Conservation (phyloP, 2,113 vertebrate genomes). For the Ptyas mucosa region DNA sequence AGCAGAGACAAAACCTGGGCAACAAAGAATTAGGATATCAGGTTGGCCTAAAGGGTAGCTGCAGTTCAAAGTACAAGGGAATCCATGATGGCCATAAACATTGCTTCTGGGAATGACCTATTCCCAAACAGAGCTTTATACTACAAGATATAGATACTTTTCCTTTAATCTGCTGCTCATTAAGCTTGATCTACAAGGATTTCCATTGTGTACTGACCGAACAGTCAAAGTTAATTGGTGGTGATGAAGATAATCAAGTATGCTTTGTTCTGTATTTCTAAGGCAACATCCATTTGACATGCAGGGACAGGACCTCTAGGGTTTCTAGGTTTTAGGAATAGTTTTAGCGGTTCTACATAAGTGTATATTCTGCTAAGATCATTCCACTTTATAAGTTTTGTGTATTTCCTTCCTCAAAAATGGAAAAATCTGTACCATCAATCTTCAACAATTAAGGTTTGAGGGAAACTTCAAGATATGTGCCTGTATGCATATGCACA, state of each 20-base stretch:
- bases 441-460: neutral
- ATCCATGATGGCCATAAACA: neutral
- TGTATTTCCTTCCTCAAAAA: neutral
- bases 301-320: neutral
- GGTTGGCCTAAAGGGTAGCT: neutral
- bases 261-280: neutral
- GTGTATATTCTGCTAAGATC: neutral
- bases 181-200: neutral
- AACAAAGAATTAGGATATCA: neutral
- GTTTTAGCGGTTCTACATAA: neutral
- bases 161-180: neutral
- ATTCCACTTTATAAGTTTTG: neutral
- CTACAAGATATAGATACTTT: neutral
- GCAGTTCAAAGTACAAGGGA: neutral
- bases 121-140: neutral
- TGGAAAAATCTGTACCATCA: neutral
- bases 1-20: neutral
- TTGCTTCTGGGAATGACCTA: neutral
- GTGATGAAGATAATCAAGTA: neutral
- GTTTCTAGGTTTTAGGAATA: neutral
- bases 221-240: neutral
- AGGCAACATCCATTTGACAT: neutral
- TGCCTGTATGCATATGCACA: neutral
- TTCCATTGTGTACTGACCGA: neutral
- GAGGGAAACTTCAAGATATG: neutral